Percentiles rank a stretch among this genome's conserved stretches.
phyloP scores from a whole-genome alignment of 2,888 invertebrate species.

The Polylopha cassiicola region DNA sequence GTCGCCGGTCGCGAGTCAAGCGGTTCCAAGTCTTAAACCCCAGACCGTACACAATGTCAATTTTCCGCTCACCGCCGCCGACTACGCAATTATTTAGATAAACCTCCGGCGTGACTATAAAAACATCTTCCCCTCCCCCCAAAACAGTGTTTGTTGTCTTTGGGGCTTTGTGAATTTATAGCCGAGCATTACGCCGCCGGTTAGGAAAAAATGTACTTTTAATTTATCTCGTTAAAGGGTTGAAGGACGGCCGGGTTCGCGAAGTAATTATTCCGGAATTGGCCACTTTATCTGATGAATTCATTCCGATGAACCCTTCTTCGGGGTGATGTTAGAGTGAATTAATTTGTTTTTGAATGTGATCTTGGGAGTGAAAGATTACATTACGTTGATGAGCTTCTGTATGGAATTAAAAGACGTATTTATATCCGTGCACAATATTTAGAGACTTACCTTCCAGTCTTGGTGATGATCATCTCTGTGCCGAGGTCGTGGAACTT shows the following conservation, averaged over 20 bases:
- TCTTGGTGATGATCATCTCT: constrained; percentile 99
- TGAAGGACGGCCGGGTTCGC: constrained; percentile 73
- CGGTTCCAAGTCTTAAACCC: no score
- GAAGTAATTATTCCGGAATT: constrained; percentile 76
- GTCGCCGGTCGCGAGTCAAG: no score
- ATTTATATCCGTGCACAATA: constrained; percentile 17
- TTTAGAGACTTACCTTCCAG: constrained; percentile 87
- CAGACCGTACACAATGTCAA: constrained; percentile 62
- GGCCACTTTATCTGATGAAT: constrained; percentile 77
- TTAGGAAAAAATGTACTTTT: constrained; percentile 77
- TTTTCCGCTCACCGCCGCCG: constrained; percentile 76
- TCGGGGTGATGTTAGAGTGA: constrained; percentile 60
- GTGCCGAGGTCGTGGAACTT: constrained; percentile 96
- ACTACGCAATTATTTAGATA: constrained; percentile 77
- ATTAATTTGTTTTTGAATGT: constrained; percentile 66
- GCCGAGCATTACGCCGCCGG: constrained; percentile 67
- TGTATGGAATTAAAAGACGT: constrained; percentile 34
- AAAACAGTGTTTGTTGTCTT: constrained; percentile 70
- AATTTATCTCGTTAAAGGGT: constrained; percentile 78
- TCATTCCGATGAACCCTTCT: constrained; percentile 63
- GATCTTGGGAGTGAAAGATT: constrained; percentile 67
- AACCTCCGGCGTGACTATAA: constrained; percentile 76
- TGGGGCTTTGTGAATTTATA: constrained; percentile 75
- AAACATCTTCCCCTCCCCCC: constrained; percentile 72
- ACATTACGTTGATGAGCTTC: constrained; percentile 54